A percentile compares a stretch with the other conserved stretches of the same genome.
phyloP scores from a whole-genome alignment of 2,797 vertebrate genomes.

The Amphiprion clarkii region DNA sequence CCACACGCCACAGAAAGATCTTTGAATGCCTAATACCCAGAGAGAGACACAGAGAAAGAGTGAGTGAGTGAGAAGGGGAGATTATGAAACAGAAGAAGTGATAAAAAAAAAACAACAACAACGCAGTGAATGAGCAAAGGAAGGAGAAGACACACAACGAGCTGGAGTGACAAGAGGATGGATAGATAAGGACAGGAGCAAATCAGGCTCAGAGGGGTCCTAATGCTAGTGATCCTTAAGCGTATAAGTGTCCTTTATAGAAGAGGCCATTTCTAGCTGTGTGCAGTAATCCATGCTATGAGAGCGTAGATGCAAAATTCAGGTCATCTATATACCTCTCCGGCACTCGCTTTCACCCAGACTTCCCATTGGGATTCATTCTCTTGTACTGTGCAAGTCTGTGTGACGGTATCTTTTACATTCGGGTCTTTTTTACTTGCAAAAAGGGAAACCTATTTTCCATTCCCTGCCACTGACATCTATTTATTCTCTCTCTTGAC shows the following conservation, averaged over 20 bases:
- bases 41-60: slow-evolving; percentile 66
- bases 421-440: slow-evolving; percentile 66
- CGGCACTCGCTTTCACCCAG: slow-evolving; percentile 41
- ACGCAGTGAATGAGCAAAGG: slow-evolving; percentile 14
- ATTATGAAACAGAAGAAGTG: slow-evolving; percentile 67
- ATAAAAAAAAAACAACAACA: slow-evolving; percentile 26
- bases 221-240: slow-evolving; percentile 69
- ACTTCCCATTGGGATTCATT: slow-evolving; percentile 74
- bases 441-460: slow-evolving; percentile 66
- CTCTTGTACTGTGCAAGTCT: slow-evolving; percentile 57
- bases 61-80: slow-evolving; percentile 62
- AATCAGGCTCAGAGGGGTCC: slow-evolving; percentile 73
- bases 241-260: slow-evolving; percentile 65
- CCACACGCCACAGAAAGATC: slow-evolving; percentile 74
- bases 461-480: slow-evolving; percentile 63
- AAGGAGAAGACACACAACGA: slow-evolving; percentile 54
- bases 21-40: slow-evolving; percentile 75
- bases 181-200: slow-evolving; percentile 69
- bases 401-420: slow-evolving; percentile 67
- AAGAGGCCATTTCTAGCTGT: slow-evolving; percentile 55
- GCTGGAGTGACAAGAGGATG: slow-evolving; percentile 64
- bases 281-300: slow-evolving; percentile 68
- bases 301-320: slow-evolving; percentile 68
- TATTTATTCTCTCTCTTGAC: slow-evolving; percentile 71
- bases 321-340: slow-evolving; percentile 76